phyloP scores from a whole-genome alignment of 2,797 vertebrate genomes.

The Parauchenoglanis punctatus region DNA sequence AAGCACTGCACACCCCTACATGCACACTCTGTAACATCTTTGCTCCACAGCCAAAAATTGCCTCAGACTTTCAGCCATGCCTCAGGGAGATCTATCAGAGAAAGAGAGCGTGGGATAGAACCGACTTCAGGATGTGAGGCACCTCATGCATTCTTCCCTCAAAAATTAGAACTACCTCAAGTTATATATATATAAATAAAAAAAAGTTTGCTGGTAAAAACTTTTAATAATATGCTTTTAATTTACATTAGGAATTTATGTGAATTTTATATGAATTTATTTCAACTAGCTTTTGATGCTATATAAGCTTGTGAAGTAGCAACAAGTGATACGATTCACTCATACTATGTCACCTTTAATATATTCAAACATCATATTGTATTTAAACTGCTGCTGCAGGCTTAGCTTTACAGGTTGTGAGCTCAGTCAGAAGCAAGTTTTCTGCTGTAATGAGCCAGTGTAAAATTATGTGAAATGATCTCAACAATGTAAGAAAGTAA shows the following conservation, averaged over 20 bases:
- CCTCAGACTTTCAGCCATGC: background rate
- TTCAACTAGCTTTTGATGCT: background rate
- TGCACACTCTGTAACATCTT: slow-evolving; percentile 14
- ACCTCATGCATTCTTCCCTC: background rate
- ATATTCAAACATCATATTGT: background rate
- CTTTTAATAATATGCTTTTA: background rate
- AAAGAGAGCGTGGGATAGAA: background rate
- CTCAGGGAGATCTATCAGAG: background rate
- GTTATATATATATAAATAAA: too few relatives aligned
- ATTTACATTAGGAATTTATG: background rate
- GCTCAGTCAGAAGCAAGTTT: background rate
- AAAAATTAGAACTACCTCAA: background rate
- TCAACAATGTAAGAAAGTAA: background rate
- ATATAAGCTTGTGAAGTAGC: too few relatives aligned
- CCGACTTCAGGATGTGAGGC: background rate
- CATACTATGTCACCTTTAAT: background rate
- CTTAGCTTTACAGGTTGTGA: background rate
- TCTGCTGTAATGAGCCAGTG: background rate
- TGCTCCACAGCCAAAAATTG: background rate
- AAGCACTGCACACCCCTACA: background rate
- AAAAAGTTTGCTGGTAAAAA: background rate
- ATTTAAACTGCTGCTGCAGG: background rate
- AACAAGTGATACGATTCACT: background rate
- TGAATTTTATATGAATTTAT: too few relatives aligned
- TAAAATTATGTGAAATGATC: background rate